A percentile compares a stretch with the other conserved stretches of the same genome.
Conservation (phyloP, 2,797 vertebrate species). For the Scleropages formosus region DNA sequence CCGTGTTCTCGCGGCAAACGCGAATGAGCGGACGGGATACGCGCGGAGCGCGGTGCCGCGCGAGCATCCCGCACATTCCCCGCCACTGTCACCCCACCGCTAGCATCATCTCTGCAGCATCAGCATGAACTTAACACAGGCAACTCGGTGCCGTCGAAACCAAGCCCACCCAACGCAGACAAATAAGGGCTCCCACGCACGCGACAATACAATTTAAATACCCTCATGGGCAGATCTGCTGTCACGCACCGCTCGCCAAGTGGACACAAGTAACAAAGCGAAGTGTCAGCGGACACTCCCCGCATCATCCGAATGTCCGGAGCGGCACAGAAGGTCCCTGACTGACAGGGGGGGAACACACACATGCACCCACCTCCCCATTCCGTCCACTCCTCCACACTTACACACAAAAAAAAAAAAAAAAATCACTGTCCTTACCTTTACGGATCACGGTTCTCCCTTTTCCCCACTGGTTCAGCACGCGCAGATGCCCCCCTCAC, state of each 20-base stretch:
- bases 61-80: slow-evolving; percentile 25
- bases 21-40: neutral
- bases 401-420: no score
- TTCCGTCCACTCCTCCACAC: neutral
- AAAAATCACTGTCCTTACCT: slow-evolving; percentile 56
- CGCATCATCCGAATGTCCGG: slow-evolving; percentile 28
- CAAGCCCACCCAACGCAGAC: neutral
- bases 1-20: neutral
- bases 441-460: slow-evolving; percentile 55
- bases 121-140: slow-evolving; percentile 28
- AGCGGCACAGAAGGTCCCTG: no score
- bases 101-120: slow-evolving; percentile 32
- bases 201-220: neutral
- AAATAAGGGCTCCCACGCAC: neutral
- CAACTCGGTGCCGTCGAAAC: slow-evolving; percentile 25
- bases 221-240: slow-evolving; percentile 2
- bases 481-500: slow-evolving; percentile 55
- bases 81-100: slow-evolving; percentile 15
- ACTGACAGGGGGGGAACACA: no score
- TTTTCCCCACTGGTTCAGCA: slow-evolving; percentile 43
- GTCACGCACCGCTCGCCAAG: neutral
- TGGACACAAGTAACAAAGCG: slow-evolving; percentile 12
- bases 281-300: slow-evolving; percentile 29
- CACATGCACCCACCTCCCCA: neutral
- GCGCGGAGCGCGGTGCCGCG: slow-evolving; percentile 10